Base-by-base conservation (phyloP, 2,797 vertebrate species). In the Lepilemur ruficaudatus region DNA sequence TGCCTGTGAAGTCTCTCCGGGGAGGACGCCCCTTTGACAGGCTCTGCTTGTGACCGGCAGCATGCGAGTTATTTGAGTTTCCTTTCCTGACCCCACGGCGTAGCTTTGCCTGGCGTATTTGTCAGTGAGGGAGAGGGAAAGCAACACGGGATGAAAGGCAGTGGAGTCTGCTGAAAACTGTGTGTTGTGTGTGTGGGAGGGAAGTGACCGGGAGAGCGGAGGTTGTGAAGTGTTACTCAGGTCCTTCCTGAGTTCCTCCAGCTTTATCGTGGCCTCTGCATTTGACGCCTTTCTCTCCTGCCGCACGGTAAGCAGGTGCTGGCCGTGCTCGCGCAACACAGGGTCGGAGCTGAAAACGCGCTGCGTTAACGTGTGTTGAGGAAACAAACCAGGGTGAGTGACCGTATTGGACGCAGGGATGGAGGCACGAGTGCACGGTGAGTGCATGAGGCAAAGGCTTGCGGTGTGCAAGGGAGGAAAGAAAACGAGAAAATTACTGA, bases 171-270 rank as follows among this genome's bases (percentile, higher is more conserved):
- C 0, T 4, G 43, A 30, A 28, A 70, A 48, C 9, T n/a, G 18
- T 20, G 7, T 13, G 23, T 8, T n/a, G 9, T 23, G 22, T 25
- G 18, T 23, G 46, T 3, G 0, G 20, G 9, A 28, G 8, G 20
- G 20, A 57, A 5, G 14, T 11, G 7, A 32, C 0, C 0, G 0
- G 9, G 4, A 12, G 14, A 17, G 22, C 7, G 5, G 65, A 35
- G 3, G 11, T 43, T 22, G 6, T 7, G 15, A 3, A 23, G 7
- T 0, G 7, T 8, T 2, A 0, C 3, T n/a, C 4, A 0, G 5
- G 5, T 20, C 18, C 52, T 30, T 1, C 11, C 23, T 0, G 70
- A 5, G 7, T 80, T 50, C 48, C 28, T 80, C 15, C 15, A 4
- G 41, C 7, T 7, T 25, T n/a, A 43, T 13, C 2, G 11, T 10